These are phyloP conservation scores for Acropora yongei DNA, from an alignment of 64 coral and sea anemone species.

Conservation along the genomic window DNA sequence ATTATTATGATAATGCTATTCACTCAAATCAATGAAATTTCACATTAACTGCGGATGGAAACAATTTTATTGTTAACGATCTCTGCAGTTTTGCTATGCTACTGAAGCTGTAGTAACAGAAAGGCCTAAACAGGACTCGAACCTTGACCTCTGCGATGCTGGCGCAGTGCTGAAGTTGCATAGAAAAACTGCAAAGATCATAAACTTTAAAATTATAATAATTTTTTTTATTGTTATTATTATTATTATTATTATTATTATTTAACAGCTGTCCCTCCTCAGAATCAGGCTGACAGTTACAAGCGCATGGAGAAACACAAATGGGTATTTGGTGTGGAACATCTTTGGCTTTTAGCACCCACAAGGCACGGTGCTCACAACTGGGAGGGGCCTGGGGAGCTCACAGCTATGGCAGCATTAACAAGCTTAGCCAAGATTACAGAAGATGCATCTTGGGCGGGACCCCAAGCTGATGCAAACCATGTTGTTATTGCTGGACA, in stretches of 20 bases:
- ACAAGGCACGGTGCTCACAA: conserved; percentile 98
- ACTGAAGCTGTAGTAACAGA: no score
- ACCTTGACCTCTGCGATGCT: no score
- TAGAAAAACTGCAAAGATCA: no score
- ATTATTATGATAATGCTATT: no score
- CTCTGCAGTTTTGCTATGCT: no score
- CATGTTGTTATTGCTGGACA: conserved; percentile 92
- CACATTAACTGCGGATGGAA: no score
- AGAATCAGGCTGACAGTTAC: conserved; percentile 98
- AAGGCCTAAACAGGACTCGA: no score
- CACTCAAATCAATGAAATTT: no score
- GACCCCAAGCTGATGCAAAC: conserved; percentile 73
- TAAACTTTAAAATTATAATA: no score
- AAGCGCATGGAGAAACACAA: conserved; percentile 86
- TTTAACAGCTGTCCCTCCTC: conserved; percentile 82
- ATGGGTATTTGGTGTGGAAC: conserved; percentile 96
- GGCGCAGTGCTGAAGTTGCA: no score
- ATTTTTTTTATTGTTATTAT: no score
- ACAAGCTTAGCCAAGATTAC: conserved; percentile 75
- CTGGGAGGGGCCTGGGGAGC: conserved; percentile 97
- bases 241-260: not conserved
- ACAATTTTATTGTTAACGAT: no score
- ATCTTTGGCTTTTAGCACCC: conserved; percentile 91
- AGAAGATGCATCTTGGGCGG: conserved; percentile 56
- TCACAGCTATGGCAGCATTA: conserved; percentile 88